Percentiles rank a stretch among this genome's conserved stretches.
Conservation (phyloP, 2,113 vertebrate genomes). For the Corythornis madagascariensis region DNA sequence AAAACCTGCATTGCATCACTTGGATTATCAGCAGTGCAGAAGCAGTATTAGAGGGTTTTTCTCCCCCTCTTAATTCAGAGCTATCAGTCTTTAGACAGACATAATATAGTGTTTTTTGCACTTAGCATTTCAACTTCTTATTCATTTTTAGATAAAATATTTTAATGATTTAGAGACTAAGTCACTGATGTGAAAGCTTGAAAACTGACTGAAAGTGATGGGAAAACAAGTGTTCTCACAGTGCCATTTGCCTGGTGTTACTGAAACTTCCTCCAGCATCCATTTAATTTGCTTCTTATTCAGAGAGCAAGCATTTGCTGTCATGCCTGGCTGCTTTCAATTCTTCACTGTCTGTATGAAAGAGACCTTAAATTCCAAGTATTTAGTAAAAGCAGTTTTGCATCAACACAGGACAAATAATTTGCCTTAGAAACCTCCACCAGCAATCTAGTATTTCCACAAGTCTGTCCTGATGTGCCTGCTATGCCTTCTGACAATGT, state of each 20-base stretch:
- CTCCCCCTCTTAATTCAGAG: background rate
- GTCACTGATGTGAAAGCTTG: background rate
- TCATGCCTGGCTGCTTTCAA: background rate
- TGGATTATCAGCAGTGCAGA: background rate
- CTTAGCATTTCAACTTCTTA: background rate
- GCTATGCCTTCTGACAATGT: background rate
- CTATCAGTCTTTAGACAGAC: background rate
- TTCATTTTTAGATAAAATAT: background rate
- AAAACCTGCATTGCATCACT: background rate
- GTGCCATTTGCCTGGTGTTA: background rate
- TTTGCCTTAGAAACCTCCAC: background rate
- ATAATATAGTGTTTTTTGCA: background rate
- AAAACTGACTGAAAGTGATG: background rate
- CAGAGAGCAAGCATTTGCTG: background rate
- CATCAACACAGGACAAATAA: background rate
- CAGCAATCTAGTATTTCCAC: background rate
- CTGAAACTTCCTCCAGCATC: background rate
- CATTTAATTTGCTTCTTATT: background rate
- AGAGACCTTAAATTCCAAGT: background rate
- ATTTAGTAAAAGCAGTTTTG: background rate
- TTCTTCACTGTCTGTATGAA: background rate
- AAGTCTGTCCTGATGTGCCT: background rate
- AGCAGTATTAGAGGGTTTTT: background rate
- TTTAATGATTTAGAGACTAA: background rate
- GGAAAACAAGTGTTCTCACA: background rate